Evolutionary conservation across 1,140 invertebrate genomes (phyloP).

Genomic region (Dendrolimus kikuchii): DNA sequence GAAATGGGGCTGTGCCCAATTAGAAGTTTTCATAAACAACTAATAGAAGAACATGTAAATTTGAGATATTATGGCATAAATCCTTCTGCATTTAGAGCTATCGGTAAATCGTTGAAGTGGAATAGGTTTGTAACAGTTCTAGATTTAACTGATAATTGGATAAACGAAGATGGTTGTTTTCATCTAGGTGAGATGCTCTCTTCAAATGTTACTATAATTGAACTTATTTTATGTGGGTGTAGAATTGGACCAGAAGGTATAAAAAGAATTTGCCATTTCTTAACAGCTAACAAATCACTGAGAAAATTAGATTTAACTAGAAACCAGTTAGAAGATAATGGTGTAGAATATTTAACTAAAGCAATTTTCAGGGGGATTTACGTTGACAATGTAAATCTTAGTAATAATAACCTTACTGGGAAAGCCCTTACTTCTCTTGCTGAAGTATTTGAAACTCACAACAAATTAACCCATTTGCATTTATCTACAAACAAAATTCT

Average conservation of each 20-base stretch:
- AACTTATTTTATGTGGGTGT: conserved; percentile 43
- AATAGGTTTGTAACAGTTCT: conserved; percentile 36
- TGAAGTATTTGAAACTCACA: conserved; percentile 43
- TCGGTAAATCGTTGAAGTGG: conserved; percentile 33
- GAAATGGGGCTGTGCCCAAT: conserved; percentile 41
- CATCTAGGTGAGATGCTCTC: conserved; percentile 38
- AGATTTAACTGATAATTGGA: conserved; percentile 44
- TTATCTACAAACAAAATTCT: conserved; percentile 63
- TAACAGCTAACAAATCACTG: conserved; percentile 24
- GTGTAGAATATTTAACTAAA: conserved; percentile 25
- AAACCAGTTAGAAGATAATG: conserved; percentile 44
- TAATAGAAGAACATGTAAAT: conserved; percentile 30
- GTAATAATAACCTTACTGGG: conserved; percentile 50
- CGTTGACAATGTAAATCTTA: conserved; percentile 33
- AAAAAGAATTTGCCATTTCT: conserved; percentile 18
- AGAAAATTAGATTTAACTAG: conserved; percentile 33
- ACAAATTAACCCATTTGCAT: conserved; percentile 50
- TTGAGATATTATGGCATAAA: conserved; percentile 50
- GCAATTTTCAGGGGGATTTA: conserved; percentile 25
- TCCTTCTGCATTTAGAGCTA: conserved; percentile 31
- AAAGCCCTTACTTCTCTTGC: conserved; percentile 30
- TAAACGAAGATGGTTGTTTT: conserved; percentile 31
- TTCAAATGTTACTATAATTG: conserved; percentile 33
- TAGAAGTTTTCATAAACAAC: conserved; percentile 29
- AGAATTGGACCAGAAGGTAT: conserved; percentile 40